phyloP scores from a whole-genome alignment of 1,140 invertebrate species.

The Ladona fulva region DNA sequence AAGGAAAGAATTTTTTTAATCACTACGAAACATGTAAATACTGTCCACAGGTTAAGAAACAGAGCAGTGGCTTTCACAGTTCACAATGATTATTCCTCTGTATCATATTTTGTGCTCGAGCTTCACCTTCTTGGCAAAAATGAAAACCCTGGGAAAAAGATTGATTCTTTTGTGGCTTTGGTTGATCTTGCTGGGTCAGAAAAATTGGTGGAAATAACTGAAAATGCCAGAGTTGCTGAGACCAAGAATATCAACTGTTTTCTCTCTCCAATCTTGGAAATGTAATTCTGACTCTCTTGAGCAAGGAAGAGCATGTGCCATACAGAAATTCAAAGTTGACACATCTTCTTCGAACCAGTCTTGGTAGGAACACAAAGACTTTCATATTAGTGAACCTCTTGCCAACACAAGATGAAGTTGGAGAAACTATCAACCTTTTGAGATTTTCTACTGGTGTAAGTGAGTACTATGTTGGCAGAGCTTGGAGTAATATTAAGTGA shows the following conservation, averaged over 20 bases:
- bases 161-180: too few species aligned
- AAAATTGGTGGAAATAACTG: slow-evolving; percentile 69
- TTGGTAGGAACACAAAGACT: slow-evolving; percentile 88
- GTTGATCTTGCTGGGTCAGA: slow-evolving; percentile 90
- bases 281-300: slow-evolving; percentile 74
- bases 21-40: too few species aligned
- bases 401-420: slow-evolving; percentile 70
- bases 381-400: slow-evolving; percentile 84
- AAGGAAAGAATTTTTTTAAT: too few species aligned
- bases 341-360: slow-evolving; percentile 73
- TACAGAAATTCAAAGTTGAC: slow-evolving; percentile 89
- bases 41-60: too few species aligned
- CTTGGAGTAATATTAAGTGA: slow-evolving; percentile 22
- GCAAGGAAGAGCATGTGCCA: slow-evolving; percentile 70
- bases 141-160: slow-evolving; percentile 49
- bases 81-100: slow-evolving; percentile 48
- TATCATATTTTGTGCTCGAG: slow-evolving; percentile 51
- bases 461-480: slow-evolving; percentile 52
- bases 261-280: slow-evolving; percentile 77
- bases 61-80: slow-evolving; percentile 48
- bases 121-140: slow-evolving; percentile 61
- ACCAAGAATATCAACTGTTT: slow-evolving; percentile 85
- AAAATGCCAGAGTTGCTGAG: slow-evolving; percentile 64
- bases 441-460: slow-evolving; percentile 67
- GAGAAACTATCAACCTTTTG: slow-evolving; percentile 77